Evolutionary conservation across 2,797 vertebrate species (phyloP), one percentile per base, ranked within the genome.

Genomic region (Simalia tracyae): DNA sequence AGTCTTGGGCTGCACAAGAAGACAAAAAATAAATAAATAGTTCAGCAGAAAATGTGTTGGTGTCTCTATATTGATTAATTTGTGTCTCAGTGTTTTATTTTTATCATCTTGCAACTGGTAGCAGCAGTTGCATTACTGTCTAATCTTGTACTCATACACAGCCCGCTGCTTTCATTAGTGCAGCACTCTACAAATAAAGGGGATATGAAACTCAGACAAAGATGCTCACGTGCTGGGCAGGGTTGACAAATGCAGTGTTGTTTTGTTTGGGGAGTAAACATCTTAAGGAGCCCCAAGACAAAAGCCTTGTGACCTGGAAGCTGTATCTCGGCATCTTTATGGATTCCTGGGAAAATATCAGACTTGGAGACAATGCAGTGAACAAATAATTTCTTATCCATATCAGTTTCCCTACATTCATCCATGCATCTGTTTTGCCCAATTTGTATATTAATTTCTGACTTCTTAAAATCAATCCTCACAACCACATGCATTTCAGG

Each of bases 51-150:
- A 94, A 42, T 50, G 93, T 50, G 88, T 94, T 93, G 93, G 92
- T 64, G 84, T 94, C 84, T 91, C 92, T 76, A 31, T 90, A 14
- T 84, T 14, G 42, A 36, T n/a, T 46, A 17, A 61, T 63, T 19
- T 59, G 57, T 50, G 72, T 50, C 26, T 90, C 10, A n/a, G 24
- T 59, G 5, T 68, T 95, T 96, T 96, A 96, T 95, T 96, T 97
- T 96, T 95, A 96, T 95, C 92, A 93, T 91, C 91, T 93, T 92
- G 91, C 81, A 96, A 92, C 85, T 95, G 94, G 14, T 17, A 24
- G 15, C 68, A 60, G 60, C 5, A 64, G 28, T 56, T 4, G n/a
- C 14, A 3, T 46, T 81, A 57, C 54, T 86, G 84, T 56, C 50
- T 56, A n/a, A 84, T 7, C 81, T 54, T 28, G 4, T 5, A 84